Conservation (phyloP, 2,797 vertebrate genomes). For the Amblyopsis hoosieri region DNA sequence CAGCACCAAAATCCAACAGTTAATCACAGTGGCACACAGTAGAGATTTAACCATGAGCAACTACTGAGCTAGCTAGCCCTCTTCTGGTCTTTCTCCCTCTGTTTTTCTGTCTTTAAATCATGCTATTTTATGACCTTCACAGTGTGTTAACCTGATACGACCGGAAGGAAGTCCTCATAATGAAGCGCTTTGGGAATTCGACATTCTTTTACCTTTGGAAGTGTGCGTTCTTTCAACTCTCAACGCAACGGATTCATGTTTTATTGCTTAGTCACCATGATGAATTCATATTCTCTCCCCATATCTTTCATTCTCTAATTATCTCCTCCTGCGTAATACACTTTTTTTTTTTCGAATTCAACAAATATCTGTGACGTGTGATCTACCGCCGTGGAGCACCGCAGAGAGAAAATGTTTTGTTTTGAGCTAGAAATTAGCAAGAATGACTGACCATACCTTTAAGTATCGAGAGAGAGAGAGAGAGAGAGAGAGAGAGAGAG, state of each 20-base stretch:
- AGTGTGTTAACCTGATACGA: constrained; percentile 35
- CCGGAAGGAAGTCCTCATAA: constrained; percentile 27
- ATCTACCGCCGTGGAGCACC: too few species aligned
- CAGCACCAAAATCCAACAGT: too few species aligned
- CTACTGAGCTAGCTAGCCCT: not conserved
- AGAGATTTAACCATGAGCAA: too few species aligned
- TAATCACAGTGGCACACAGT: too few species aligned
- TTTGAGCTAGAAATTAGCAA: too few species aligned
- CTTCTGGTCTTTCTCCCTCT: not conserved
- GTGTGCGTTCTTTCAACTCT: not conserved
- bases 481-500: constrained; percentile 10
- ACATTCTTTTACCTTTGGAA: constrained; percentile 22
- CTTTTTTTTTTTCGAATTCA: too few species aligned
- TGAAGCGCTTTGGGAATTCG: constrained; percentile 12
- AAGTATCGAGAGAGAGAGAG: not conserved
- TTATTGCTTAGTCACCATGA: constrained; percentile 21
- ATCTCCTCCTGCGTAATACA: not conserved
- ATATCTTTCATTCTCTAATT: constrained; percentile 20
- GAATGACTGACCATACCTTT: not conserved
- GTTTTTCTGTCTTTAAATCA: not conserved
- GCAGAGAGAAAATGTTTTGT: not conserved
- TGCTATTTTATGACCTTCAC: not conserved
- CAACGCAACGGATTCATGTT: constrained; percentile 5
- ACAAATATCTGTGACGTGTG: too few species aligned
- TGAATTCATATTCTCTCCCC: constrained; percentile 19